phyloP scores from a whole-genome alignment of 1,140 invertebrate genomes.

The Drosophila mauritiana region DNA sequence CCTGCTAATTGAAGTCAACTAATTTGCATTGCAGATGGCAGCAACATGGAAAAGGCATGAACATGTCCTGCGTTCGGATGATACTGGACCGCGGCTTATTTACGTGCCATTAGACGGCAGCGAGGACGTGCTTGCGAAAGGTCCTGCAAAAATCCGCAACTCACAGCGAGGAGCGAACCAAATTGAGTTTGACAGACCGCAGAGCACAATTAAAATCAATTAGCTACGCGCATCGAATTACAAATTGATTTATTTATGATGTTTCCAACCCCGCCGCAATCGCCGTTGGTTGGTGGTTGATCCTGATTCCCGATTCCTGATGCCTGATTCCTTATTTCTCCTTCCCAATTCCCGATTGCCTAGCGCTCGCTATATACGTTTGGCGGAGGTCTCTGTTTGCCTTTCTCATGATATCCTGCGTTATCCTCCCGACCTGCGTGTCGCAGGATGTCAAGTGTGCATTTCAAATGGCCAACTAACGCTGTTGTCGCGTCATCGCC shows the following conservation, averaged over 20 bases:
- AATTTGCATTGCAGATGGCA: slow-evolving; percentile 57
- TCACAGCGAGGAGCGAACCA: slow-evolving; percentile 8
- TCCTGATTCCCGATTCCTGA: slow-evolving; percentile 9
- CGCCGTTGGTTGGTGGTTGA: slow-evolving; percentile 19
- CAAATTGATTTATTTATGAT: slow-evolving; percentile 65
- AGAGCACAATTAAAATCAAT: slow-evolving; percentile 65
- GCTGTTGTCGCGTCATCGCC: slow-evolving; percentile 17
- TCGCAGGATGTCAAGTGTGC: slow-evolving; percentile 35
- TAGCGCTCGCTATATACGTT: too few relatives aligned
- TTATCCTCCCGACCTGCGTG: slow-evolving; percentile 38
- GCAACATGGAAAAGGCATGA: slow-evolving; percentile 45
- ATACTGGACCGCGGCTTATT: slow-evolving; percentile 47
- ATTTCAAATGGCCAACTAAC: slow-evolving; percentile 45
- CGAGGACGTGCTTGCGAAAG: slow-evolving; percentile 30
- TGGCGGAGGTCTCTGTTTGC: slow-evolving; percentile 29
- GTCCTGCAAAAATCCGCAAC: slow-evolving; percentile 15
- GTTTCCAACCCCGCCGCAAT: slow-evolving; percentile 36
- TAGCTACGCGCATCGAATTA: slow-evolving; percentile 65
- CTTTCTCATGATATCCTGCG: slow-evolving; percentile 43
- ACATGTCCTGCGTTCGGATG: slow-evolving; percentile 17
- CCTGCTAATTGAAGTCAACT: slow-evolving; percentile 60
- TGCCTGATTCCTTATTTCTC: neutral
- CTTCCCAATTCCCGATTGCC: neutral
- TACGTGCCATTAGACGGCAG: slow-evolving; percentile 48
- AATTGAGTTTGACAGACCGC: slow-evolving; percentile 65